A percentile compares a stretch with the other conserved stretches of the same genome.
Evolutionary conservation across 1,140 invertebrate species (phyloP).

Genomic region (Temnothorax nylanderi): DNA sequence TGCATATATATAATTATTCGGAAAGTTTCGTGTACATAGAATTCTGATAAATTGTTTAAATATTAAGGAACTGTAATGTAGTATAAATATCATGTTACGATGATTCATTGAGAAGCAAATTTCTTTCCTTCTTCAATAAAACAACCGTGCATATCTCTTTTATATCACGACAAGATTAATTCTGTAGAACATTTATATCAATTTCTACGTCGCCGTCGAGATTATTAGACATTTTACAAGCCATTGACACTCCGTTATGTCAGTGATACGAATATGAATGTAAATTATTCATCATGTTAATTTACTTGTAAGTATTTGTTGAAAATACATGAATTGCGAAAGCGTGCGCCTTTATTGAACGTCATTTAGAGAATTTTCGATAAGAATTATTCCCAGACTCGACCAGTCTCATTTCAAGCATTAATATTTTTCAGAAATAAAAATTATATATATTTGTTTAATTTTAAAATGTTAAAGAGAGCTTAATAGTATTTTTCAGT

Average conservation of each 20-base stretch:
- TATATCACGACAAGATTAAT: constrained; percentile 11
- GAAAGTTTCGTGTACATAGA: constrained; percentile 43
- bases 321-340: constrained; percentile 38
- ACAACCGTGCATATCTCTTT: constrained; percentile 49
- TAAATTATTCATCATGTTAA: constrained; percentile 45
- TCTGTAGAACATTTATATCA: constrained; percentile 4
- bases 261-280: not conserved
- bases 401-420: not conserved
- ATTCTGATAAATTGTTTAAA: constrained; percentile 49
- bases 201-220: not conserved
- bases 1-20: not conserved
- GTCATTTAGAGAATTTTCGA: not conserved
- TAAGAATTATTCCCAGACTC: not conserved
- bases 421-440: not conserved
- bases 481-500: not conserved
- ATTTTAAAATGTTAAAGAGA: not conserved
- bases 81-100: constrained; percentile 49
- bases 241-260: not conserved
- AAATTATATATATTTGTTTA: not conserved
- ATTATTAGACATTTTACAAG: constrained; percentile 32
- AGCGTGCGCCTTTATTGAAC: not conserved
- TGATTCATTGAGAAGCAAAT: constrained; percentile 20
- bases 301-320: constrained; percentile 43
- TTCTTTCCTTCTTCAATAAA: constrained; percentile 37
- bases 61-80: constrained; percentile 53